Percentiles rank a stretch among this genome's conserved stretches.
Conservation (phyloP, 2,797 vertebrate species). For the Scolopax bukidnonensis region DNA sequence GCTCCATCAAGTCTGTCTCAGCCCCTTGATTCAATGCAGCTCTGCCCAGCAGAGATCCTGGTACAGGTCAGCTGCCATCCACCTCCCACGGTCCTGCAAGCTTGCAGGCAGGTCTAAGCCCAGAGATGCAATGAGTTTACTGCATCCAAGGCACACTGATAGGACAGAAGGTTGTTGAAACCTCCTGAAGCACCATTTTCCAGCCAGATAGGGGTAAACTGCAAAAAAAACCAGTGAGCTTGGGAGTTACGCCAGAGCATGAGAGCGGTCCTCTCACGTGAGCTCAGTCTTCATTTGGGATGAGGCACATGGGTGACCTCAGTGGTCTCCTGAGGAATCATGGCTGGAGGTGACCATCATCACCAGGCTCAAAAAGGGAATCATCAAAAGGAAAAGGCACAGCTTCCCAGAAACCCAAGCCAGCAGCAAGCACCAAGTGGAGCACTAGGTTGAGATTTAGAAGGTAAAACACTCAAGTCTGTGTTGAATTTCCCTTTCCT, state of each 20-base stretch:
- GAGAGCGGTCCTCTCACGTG: background rate
- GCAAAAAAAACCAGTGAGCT: background rate
- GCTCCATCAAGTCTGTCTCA: background rate
- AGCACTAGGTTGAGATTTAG: slow-evolving; percentile 49
- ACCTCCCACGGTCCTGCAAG: background rate
- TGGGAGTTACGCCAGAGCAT: background rate
- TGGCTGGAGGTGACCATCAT: background rate
- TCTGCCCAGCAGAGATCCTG: background rate
- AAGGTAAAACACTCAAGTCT: slow-evolving; percentile 14
- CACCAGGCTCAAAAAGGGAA: background rate
- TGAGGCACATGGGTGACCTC: background rate
- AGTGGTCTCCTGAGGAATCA: background rate
- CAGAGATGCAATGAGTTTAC: background rate
- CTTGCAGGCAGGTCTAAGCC: background rate
- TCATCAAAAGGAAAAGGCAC: background rate
- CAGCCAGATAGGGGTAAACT: background rate
- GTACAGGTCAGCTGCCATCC: background rate
- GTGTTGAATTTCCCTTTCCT: slow-evolving; percentile 13
- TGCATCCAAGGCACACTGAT: background rate
- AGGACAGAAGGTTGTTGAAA: background rate
- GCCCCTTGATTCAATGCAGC: background rate
- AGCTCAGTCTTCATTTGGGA: background rate
- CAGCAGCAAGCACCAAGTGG: background rate
- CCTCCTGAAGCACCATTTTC: background rate
- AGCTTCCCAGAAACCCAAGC: background rate